Percentiles rank a stretch among this genome's conserved stretches.
These are phyloP conservation scores for Meiosimyza decipiens DNA, from an alignment of 2,888 invertebrate species.

Conservation along the genomic window DNA sequence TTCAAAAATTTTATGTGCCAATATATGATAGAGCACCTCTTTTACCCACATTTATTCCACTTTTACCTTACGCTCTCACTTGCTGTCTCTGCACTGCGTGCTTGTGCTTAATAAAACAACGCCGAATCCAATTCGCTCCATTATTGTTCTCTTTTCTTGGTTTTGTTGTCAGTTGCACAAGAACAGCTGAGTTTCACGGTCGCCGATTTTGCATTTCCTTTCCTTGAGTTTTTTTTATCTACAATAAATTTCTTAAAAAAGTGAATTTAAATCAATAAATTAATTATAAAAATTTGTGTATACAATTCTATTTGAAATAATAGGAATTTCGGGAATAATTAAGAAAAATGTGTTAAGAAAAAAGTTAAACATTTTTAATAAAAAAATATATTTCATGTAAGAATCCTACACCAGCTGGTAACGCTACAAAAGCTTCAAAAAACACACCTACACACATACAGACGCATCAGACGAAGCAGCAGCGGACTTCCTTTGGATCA, in stretches of 20 bases:
- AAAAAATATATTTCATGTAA: neutral
- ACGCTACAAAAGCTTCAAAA: neutral
- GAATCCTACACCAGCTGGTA: neutral
- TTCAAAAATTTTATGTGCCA: no score
- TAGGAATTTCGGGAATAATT: neutral
- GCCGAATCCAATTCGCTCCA: conserved; percentile 11
- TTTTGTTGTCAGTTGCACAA: neutral
- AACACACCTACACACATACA: neutral
- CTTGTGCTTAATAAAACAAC: neutral
- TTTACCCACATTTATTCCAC: no score
- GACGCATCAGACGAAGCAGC: neutral
- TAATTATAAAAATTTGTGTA: no score
- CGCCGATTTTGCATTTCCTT: no score
- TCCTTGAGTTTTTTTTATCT: no score
- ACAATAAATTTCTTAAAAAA: neutral
- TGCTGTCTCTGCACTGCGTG: neutral
- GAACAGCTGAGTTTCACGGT: conserved; percentile 19
- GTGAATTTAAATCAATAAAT: neutral
- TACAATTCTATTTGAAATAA: no score
- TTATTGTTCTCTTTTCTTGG: neutral
- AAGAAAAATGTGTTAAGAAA: neutral
- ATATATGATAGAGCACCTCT: no score
- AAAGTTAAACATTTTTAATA: neutral
- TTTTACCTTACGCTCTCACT: neutral
- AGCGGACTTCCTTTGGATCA: conserved; percentile 3